Base-by-base conservation (phyloP, 2,888 invertebrate genomes). In the Falcaria lacertinaria region DNA sequence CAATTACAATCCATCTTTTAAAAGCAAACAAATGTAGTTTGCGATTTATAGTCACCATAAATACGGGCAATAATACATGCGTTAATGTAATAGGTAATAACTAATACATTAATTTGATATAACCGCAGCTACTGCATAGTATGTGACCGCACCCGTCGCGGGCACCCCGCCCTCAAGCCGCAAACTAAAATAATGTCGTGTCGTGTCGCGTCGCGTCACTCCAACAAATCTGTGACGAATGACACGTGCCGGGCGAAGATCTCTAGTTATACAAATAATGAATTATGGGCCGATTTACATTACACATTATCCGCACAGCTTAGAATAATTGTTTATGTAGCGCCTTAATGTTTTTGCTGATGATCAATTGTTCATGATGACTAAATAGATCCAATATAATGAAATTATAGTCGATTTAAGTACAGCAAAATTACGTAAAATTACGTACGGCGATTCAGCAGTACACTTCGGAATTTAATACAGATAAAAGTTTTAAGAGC, bases 191-290 rank as follows among this genome's bases (percentile, higher is more conserved):
- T 73, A 73, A 75, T 71, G 70, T 63, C 56, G 64, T 62, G 72
- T 74, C 74, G 77, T 83, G 82, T 63, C 56, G 64, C 61, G 72
- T 74, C 74, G 77, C 83, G 82, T 78, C 76, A 81, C 68, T 77
- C 66, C 57, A 56, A 56, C 48, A 74, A 73, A 78, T 74, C 78
- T 74, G 78, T 78, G 74, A 79, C 80, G 74, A 79, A 77, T 72
- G 71, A 59, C 75, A 72, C 71, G 69, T 70, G 74, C 57, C 54
- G 41, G 53, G 49, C 50, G 39, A 13, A 28, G 28, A 28, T n/a
- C 28, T 7, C 28, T 11, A 11, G 28, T 19, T 22, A 36, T 32
- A 11, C 15, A 35, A 35, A 14, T 34, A 14, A 34, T 3, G 15
- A 4, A 34, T 34, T 14, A 15, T 34, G 15, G 4, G 14, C 8